Percentiles rank a stretch among this genome's conserved stretches.
These are phyloP conservation scores for Patella caerulea DNA, from an alignment of 2,888 invertebrate species.

Conservation along the genomic window DNA sequence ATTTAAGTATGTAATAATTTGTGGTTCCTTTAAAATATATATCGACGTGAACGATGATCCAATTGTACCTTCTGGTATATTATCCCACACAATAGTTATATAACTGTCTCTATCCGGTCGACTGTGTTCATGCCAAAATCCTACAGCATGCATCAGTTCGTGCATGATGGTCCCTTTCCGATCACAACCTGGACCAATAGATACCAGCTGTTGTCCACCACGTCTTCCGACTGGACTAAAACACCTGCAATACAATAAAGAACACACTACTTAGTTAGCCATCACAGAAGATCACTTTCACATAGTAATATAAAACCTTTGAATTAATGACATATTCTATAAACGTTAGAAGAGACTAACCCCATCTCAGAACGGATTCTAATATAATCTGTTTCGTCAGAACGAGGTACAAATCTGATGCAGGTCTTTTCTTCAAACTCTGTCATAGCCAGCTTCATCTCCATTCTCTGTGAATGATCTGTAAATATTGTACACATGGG, in stretches of 20 bases:
- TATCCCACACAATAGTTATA: slow-evolving; percentile 71
- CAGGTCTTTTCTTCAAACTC: slow-evolving; percentile 47
- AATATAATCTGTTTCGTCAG: slow-evolving; percentile 43
- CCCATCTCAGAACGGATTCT: slow-evolving; percentile 34
- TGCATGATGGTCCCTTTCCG: slow-evolving; percentile 79
- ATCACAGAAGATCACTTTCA: no score
- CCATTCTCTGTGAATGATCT: slow-evolving; percentile 33
- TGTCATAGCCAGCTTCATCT: slow-evolving; percentile 43
- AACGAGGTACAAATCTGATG: slow-evolving; percentile 43
- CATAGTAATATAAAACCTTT: no score
- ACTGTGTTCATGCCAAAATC: slow-evolving; percentile 89
- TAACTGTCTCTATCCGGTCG: slow-evolving; percentile 83
- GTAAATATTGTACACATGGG: neutral
- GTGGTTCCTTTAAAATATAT: neutral
- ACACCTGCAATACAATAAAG: slow-evolving; percentile 73
- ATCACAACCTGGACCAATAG: slow-evolving; percentile 75
- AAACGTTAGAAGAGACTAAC: slow-evolving; percentile 28
- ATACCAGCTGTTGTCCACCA: slow-evolving; percentile 83
- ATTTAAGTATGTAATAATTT: neutral
- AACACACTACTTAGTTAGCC: no score
- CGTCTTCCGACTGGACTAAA: slow-evolving; percentile 84
- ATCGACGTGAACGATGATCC: neutral
- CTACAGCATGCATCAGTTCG: slow-evolving; percentile 85
- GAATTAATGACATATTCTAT: no score
- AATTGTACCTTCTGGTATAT: slow-evolving; percentile 47